These are phyloP conservation scores for Apodemia duryi DNA, from an alignment of 2,888 invertebrate species.

Conservation along the genomic window DNA sequence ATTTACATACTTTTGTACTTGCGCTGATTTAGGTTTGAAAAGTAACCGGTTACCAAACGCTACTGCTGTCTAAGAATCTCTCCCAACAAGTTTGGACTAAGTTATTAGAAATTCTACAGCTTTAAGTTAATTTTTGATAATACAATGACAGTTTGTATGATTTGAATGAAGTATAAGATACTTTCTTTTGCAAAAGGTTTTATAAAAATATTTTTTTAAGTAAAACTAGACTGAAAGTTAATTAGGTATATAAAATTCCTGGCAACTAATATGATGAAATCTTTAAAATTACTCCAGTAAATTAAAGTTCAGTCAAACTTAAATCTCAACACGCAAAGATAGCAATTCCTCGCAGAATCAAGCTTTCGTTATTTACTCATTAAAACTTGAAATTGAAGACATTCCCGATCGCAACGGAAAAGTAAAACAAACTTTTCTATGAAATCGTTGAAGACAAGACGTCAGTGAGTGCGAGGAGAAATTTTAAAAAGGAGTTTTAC, in stretches of 20 bases:
- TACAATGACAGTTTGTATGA: too few species aligned
- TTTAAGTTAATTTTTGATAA: too few species aligned
- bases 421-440: constrained; percentile 57
- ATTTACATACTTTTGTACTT: too few species aligned
- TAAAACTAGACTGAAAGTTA: background rate
- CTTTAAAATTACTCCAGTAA: constrained; percentile 14
- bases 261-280: constrained; percentile 4
- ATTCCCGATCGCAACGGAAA: constrained; percentile 45
- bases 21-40: too few species aligned
- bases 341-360: constrained; percentile 51
- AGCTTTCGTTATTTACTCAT: constrained; percentile 70
- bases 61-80: too few species aligned
- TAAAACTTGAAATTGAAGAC: constrained; percentile 66
- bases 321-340: constrained; percentile 45
- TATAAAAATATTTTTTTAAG: background rate
- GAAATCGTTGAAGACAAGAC: constrained; percentile 34
- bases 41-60: too few species aligned
- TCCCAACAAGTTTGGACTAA: too few species aligned
- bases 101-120: too few species aligned
- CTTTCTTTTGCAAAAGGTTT: background rate
- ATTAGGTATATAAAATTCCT: background rate
- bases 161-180: too few species aligned
- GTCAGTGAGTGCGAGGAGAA: constrained; percentile 34
- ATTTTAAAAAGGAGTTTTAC: constrained; percentile 23
- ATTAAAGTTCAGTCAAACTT: constrained; percentile 26